Percentiles rank a stretch among this genome's conserved stretches.
Conservation (phyloP, 2,888 invertebrate genomes). For the Brachyptera risi region DNA sequence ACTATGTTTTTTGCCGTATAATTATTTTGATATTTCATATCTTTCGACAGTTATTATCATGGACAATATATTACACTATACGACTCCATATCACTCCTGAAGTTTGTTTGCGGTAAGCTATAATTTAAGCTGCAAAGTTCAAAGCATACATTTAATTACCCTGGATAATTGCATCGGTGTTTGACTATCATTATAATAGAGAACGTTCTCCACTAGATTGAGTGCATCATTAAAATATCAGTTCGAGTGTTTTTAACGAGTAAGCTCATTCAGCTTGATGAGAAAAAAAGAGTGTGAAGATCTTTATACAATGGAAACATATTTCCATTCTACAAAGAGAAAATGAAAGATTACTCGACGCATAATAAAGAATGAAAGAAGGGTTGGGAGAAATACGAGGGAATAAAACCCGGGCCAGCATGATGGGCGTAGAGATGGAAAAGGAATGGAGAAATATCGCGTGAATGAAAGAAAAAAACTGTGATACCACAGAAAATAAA, state of each 20-base stretch:
- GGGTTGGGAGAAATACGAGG: not conserved
- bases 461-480: slow-evolving; percentile 9
- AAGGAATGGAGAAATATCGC: slow-evolving; percentile 19
- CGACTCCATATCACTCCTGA: too few relatives aligned
- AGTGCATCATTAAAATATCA: slow-evolving; percentile 4
- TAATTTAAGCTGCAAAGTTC: too few relatives aligned
- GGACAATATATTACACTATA: too few relatives aligned
- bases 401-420: slow-evolving; percentile 9
- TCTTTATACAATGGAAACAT: slow-evolving; percentile 7
- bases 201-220: slow-evolving; percentile 1
- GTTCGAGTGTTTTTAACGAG: slow-evolving; percentile 1
- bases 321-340: slow-evolving; percentile 16
- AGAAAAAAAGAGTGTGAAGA: not conserved
- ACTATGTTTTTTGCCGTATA: too few relatives aligned
- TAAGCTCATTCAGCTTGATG: too few relatives aligned
- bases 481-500: slow-evolving; percentile 20
- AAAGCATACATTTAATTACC: too few relatives aligned
- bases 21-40: too few relatives aligned
- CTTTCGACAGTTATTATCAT: too few relatives aligned
- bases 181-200: too few relatives aligned
- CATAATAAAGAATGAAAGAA: slow-evolving; percentile 16
- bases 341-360: slow-evolving; percentile 19
- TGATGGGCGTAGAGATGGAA: not conserved
- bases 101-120: too few relatives aligned
- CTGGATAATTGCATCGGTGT: too few relatives aligned